phyloP scores from a whole-genome alignment of 53 echinoderm and acorn worm species.

The Astropecten irregularis region DNA sequence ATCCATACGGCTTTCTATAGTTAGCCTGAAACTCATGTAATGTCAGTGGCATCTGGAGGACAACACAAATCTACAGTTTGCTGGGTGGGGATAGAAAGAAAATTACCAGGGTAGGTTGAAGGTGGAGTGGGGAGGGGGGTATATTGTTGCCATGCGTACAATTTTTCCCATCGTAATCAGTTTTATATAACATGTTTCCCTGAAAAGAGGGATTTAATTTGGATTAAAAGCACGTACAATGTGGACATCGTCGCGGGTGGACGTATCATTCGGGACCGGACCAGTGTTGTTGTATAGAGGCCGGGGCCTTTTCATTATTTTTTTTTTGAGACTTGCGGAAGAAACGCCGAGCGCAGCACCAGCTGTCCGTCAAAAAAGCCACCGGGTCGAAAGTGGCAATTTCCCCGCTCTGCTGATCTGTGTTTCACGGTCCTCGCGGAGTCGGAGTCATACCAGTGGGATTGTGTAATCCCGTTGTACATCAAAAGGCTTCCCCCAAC shows the following conservation, averaged over 20 bases:
- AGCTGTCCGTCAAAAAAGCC: constrained; percentile 51
- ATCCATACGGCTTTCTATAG: constrained; percentile 10
- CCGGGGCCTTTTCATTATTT: no score
- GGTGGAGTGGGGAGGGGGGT: no score
- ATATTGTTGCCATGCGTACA: no score
- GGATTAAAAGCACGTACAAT: background rate
- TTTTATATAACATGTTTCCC: constrained; percentile 3
- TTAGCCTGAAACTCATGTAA: no score
- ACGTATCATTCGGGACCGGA: background rate
- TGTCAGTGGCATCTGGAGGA: no score
- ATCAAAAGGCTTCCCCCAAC: background rate
- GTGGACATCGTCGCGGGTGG: background rate
- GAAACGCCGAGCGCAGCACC: no score
- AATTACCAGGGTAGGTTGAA: no score
- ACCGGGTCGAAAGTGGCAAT: constrained; percentile 11
- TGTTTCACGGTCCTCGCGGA: constrained; percentile 44
- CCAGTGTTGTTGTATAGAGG: no score
- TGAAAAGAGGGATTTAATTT: background rate
- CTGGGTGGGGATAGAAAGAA: no score
- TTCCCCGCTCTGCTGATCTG: constrained; percentile 34
- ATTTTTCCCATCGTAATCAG: background rate
- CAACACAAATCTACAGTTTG: no score
- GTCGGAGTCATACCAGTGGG: constrained; percentile 14
- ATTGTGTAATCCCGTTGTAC: constrained; percentile 29
- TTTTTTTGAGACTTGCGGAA: no score